Base-by-base conservation (phyloP, 2,113 vertebrate genomes). In the Istiophorus platypterus region DNA sequence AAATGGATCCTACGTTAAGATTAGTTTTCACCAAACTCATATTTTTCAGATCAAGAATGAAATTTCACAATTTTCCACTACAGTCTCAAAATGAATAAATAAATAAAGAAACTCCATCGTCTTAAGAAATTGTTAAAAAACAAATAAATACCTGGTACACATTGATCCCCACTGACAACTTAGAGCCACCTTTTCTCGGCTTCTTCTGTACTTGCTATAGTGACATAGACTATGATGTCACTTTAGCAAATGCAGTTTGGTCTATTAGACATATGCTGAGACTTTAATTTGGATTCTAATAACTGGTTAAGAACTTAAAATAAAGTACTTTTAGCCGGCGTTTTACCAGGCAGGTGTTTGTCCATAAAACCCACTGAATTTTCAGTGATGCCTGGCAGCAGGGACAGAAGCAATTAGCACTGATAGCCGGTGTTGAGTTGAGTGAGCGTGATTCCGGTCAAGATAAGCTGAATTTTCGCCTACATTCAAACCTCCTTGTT, bases 291-390 rank as follows among this genome's bases (percentile, higher is more conserved):
- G 3, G 0, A 34, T 7, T 54, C 11, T 22, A 18, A 12, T 59
- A 24, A 26, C 10, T 6, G 1, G 6, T 41, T 6, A 3, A 14
- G 18, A 1, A 1, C 0, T 68, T 24, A 41, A 26, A 39, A 29
- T 11, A 0, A 24, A 5, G 17, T 1, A 22, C 22, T 7, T 14
- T 8, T 1, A 31, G 14, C 13, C 4, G 1, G 0, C 22, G 2
- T 56, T 1, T 56, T 17, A 18, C 27, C 22, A 17, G 11, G 0
- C 7, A 26, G 26, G 4, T 8, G 31, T 11, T n/a, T 15, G 0
- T 34, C 29, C 9, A 7, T 27, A 13, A 64, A 81, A 81, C 22
- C 24, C 0, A 15, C 41, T 3, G 8, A 47, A n/a, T 42, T 34
- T 1, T 26, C 5, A 72, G 51, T 0, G 41, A 18, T 0, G 79